Conservation (phyloP, 2,888 invertebrate genomes). For the Rapana venosa region DNA sequence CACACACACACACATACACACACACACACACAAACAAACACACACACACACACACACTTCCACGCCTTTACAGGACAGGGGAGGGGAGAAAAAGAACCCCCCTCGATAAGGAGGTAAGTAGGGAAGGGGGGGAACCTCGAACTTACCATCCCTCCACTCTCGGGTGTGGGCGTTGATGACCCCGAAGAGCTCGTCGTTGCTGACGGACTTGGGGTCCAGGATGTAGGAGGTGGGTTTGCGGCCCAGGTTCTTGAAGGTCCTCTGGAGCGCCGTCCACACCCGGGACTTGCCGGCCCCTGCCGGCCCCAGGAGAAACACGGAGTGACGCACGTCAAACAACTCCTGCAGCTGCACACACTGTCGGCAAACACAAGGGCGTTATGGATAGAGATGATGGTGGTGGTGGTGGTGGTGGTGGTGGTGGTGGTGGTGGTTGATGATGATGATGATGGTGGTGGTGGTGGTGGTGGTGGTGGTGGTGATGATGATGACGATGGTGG, state of each 20-base stretch:
- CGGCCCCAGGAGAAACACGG: constrained; percentile 88
- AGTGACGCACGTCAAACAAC: constrained; percentile 95
- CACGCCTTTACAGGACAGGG: not conserved
- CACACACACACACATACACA: no score
- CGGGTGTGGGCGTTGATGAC: constrained; percentile 97
- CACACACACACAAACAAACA: no score
- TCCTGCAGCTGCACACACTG: constrained; percentile 96
- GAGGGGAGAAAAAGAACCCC: not conserved
- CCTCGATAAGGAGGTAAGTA: no score
- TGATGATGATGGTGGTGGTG: no score
- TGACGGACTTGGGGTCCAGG: constrained; percentile 97
- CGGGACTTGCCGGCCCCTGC: constrained; percentile 97
- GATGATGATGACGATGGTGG: no score
- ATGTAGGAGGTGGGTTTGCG: constrained; percentile 93
- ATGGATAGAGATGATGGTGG: no score
- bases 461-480: no score
- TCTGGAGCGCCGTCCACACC: constrained; percentile 93
- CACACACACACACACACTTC: no score
- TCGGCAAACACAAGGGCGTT: not conserved
- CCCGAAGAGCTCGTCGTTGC: constrained; percentile 97
- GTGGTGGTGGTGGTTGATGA: no score
- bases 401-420: no score
- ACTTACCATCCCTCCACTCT: constrained; percentile 94
- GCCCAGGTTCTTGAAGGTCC: constrained; percentile 91
- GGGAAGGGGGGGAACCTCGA: not conserved